phyloP scores from a whole-genome alignment of 2,888 invertebrate species.

The Eurois occulta region DNA sequence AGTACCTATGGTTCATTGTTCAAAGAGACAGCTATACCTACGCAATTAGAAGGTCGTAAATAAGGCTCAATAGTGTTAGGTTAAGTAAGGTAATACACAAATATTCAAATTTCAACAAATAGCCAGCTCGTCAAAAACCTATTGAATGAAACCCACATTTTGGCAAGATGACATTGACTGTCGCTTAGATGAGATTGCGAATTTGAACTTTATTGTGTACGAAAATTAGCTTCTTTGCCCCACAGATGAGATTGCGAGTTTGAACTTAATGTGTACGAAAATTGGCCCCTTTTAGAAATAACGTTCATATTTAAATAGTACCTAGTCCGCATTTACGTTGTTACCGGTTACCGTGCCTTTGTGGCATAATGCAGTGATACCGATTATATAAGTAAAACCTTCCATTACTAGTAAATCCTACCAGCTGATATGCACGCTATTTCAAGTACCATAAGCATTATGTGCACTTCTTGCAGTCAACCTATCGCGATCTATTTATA shows the following conservation, averaged over 20 bases:
- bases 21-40: background rate
- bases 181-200: no score
- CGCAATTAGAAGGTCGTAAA: background rate
- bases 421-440: background rate
- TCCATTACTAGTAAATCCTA: slow-evolving; percentile 14
- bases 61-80: background rate
- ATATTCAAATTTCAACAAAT: slow-evolving; percentile 3
- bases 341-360: slow-evolving; percentile 29
- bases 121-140: background rate
- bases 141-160: background rate
- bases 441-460: slow-evolving; percentile 4
- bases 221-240: no score
- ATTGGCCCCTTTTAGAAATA: background rate
- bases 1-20: slow-evolving; percentile 17
- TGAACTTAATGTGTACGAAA: background rate
- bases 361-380: slow-evolving; percentile 32
- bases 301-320: background rate
- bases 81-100: background rate
- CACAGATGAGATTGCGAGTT: background rate
- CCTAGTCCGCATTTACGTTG: slow-evolving; percentile 9
- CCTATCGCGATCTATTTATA: slow-evolving; percentile 5
- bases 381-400: slow-evolving; percentile 16
- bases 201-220: background rate
- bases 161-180: background rate
- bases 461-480: background rate